Evolutionary conservation across 2,888 invertebrate genomes (phyloP).

Genomic region (Apeira syringaria): DNA sequence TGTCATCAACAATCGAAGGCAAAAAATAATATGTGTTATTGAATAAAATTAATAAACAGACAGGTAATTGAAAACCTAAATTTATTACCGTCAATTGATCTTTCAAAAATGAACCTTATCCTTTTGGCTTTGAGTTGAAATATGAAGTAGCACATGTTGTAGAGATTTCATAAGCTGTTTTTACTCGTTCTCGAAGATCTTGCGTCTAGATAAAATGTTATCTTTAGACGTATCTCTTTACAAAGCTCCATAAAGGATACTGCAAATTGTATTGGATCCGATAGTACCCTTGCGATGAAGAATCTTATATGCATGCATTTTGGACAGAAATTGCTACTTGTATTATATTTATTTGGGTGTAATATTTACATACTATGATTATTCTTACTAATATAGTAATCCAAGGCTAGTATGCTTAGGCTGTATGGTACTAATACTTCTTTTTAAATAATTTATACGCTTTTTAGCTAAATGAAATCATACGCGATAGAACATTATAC

Average conservation of each 20-base stretch:
- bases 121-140: background rate
- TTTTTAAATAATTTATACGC: too few relatives aligned
- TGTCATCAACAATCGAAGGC: background rate
- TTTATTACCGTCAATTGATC: too few relatives aligned
- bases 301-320: slow-evolving; percentile 2
- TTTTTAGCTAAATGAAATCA: too few relatives aligned
- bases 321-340: slow-evolving; percentile 2
- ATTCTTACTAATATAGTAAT: too few relatives aligned
- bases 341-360: background rate
- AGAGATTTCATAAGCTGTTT: slow-evolving; percentile 3
- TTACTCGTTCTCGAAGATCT: slow-evolving; percentile 10
- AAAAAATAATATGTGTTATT: background rate
- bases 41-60: background rate
- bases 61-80: too few relatives aligned
- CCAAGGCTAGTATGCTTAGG: too few relatives aligned
- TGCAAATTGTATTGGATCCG: slow-evolving; percentile 18
- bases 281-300: background rate
- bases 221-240: slow-evolving; percentile 32
- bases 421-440: too few relatives aligned
- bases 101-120: background rate
- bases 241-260: slow-evolving; percentile 28
- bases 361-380: too few relatives aligned
- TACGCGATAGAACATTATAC: too few relatives aligned
- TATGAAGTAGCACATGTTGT: background rate
- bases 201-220: slow-evolving; percentile 31